Evolutionary conservation across 2,888 invertebrate genomes (phyloP).

Genomic region (Orthosia incerta): DNA sequence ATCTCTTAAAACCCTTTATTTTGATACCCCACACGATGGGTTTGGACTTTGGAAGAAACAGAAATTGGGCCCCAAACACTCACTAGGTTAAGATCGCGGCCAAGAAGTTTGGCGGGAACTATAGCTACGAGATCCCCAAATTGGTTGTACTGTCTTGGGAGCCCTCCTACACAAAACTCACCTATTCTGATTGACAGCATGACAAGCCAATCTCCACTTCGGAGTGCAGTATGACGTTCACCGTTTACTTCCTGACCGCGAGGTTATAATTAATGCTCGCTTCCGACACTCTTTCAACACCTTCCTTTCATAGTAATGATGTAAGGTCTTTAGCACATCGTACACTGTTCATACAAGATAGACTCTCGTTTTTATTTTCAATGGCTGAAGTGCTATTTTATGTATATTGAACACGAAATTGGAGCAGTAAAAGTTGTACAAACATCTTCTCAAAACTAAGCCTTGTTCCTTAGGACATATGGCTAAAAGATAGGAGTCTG

Average conservation of each 20-base stretch:
- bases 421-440: neutral
- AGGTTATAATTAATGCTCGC: conserved; percentile 45
- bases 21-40: too few species aligned
- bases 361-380: conserved; percentile 16
- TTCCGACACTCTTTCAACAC: conserved; percentile 56
- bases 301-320: conserved; percentile 42
- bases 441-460: neutral
- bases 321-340: conserved; percentile 40
- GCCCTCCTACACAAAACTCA: too few species aligned
- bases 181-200: conserved; percentile 13
- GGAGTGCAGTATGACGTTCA: conserved; percentile 15
- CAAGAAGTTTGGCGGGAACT: too few species aligned
- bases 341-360: conserved; percentile 13
- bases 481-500: too few species aligned
- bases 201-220: conserved; percentile 32
- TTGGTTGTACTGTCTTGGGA: too few species aligned
- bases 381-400: conserved; percentile 6
- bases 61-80: too few species aligned
- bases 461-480: neutral
- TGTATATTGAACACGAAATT: neutral
- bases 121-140: neutral
- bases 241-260: conserved; percentile 25
- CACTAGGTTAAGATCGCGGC: too few species aligned
- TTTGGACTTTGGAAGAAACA: too few species aligned
- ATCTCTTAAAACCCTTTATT: too few species aligned